Evolutionary conservation across 2,797 vertebrate species (phyloP).

Genomic region (Babyrousa celebensis): DNA sequence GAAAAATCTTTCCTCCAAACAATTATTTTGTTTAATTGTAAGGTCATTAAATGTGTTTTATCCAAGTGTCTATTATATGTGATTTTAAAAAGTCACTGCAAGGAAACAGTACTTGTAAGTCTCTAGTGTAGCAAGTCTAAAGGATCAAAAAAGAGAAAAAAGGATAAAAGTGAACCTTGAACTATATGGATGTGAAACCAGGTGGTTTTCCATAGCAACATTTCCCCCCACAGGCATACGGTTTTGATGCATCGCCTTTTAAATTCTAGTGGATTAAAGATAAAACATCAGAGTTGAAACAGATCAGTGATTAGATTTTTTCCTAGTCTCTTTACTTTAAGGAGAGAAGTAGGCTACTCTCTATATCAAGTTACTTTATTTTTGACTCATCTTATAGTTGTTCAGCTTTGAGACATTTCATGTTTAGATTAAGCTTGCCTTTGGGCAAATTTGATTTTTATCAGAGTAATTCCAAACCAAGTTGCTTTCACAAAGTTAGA

Average conservation of each 20-base stretch:
- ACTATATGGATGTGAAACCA: conserved; percentile 46
- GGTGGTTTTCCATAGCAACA: conserved; percentile 70
- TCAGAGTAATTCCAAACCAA: conserved; percentile 69
- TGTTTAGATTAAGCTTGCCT: conserved; percentile 78
- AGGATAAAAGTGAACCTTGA: conserved; percentile 64
- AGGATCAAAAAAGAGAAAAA: conserved; percentile 65
- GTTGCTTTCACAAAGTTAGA: conserved; percentile 40
- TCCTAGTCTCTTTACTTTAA: conserved; percentile 67
- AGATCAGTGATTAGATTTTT: conserved; percentile 85
- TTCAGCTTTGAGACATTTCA: conserved; percentile 76
- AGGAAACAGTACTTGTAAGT: conserved; percentile 40
- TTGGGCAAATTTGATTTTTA: conserved; percentile 83
- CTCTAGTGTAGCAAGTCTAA: conserved; percentile 9
- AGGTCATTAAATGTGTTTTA: conserved; percentile 35
- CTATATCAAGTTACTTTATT: conserved; percentile 71
- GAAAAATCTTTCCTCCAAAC: conserved; percentile 5
- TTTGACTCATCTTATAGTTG: conserved; percentile 71
- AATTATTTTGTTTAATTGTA: conserved; percentile 52
- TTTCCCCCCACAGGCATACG: conserved; percentile 60
- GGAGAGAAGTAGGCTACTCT: conserved; percentile 66
- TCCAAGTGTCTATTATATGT: conserved; percentile 48
- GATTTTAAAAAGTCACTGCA: conserved; percentile 60
- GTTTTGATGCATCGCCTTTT: conserved; percentile 80
- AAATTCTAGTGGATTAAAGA: conserved; percentile 81
- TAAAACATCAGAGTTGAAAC: conserved; percentile 72